Evolutionary conservation across 2,797 vertebrate species (phyloP), one percentile per base, ranked within the genome.

Genomic region (Clamator glandarius): DNA sequence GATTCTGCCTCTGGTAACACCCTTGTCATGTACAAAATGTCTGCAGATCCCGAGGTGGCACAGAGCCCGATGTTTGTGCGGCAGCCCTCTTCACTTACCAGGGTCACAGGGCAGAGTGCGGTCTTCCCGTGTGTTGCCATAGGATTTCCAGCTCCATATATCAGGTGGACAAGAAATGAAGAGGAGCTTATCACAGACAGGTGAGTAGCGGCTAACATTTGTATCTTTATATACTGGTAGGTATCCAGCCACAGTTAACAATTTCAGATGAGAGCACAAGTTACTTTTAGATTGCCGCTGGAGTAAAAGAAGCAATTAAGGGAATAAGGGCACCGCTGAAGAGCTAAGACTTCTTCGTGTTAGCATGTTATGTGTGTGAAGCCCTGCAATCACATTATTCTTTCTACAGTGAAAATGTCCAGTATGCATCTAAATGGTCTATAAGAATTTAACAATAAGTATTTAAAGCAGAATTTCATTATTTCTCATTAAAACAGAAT

Each of bases 91-190:
- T 69, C 98, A 0, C 95, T 98, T 19, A 98, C 93, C 10, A 98
- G 96, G 96, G 96, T 97, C 28, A 58, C 94, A 23, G 99, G 99
- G 15, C 97, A 98, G 90, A 98, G 84, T 4, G 98, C 97, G 1
- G 73, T 99, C 81, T 96, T 99, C 52, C 98, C 99, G 1, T 99
- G 99, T 21, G 97, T 98, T 24, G 98, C 98, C 4, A 62, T 92
- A 0, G 98, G 98, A 12, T 97, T 96, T 95, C 99, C 99, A 14
- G 20, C 85, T 2, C 98, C 98, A 3, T 84, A 82, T 9, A 31
- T 99, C 63, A 97, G 96, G 15, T 99, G 99, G 99, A 98, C 97
- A 92, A 95, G 98, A 62, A 98, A 98, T 44, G 98, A 98, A 80
- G 98, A 98, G 42, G 88, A 91, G 17, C 95, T 98, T 21, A 58